Conservation (phyloP, 1,140 invertebrate genomes). For the Pemphigus obesinymphae region DNA sequence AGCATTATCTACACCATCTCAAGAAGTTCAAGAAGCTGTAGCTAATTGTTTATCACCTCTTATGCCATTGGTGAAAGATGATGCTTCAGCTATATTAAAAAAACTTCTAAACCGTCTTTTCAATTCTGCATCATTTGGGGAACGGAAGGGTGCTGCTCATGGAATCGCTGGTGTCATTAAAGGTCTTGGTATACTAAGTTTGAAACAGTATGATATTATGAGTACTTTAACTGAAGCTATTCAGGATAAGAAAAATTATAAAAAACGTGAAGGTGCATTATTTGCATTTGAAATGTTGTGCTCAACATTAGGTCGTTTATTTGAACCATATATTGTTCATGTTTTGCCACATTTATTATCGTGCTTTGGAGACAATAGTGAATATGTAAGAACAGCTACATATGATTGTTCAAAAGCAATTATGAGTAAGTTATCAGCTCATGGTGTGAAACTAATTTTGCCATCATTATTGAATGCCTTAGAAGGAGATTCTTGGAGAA, state of each 20-base stretch:
- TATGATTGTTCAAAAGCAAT: conserved; percentile 92
- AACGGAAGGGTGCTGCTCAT: conserved; percentile 86
- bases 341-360: conserved; percentile 89
- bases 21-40: conserved; percentile 95
- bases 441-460: conserved; percentile 92
- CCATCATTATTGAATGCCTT: conserved; percentile 85
- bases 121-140: conserved; percentile 94
- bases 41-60: conserved; percentile 92
- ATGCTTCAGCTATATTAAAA: conserved; percentile 81
- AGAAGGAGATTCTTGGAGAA: conserved; percentile 97
- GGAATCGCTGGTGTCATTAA: conserved; percentile 67
- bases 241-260: conserved; percentile 94
- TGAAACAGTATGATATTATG: conserved; percentile 96
- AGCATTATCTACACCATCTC: conserved; percentile 91
- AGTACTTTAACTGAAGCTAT: conserved; percentile 87
- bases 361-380: conserved; percentile 92
- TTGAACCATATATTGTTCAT: conserved; percentile 98
- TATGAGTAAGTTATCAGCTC: conserved; percentile 92
- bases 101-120: conserved; percentile 82
- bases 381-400: conserved; percentile 85
- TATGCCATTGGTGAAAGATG: conserved; percentile 84
- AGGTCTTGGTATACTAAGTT: conserved; percentile 85
- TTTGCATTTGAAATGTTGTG: conserved; percentile 96
- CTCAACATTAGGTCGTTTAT: conserved; percentile 87
- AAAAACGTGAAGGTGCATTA: conserved; percentile 87